Conservation (phyloP, 2,113 vertebrate species). For the Ramphastos sulfuratus region DNA sequence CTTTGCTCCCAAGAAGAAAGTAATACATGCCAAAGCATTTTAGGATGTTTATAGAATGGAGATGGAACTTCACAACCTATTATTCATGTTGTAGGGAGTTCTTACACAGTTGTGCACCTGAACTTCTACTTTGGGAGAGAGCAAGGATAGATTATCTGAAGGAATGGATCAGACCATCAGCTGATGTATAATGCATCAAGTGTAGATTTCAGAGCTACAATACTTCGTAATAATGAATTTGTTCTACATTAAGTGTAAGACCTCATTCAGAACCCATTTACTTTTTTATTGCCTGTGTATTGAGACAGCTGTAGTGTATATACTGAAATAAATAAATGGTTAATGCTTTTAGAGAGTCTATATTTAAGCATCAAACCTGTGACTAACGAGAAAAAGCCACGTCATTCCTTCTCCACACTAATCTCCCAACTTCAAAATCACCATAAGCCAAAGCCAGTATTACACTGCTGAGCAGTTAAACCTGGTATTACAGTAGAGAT, state of each 20-base stretch:
- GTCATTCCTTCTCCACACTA: neutral
- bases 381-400: neutral
- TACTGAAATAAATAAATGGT: neutral
- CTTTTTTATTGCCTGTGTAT: neutral
- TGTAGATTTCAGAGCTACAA: neutral
- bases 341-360: neutral
- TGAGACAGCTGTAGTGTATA: neutral
- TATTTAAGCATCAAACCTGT: neutral
- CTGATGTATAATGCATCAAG: neutral
- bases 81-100: neutral
- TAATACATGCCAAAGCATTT: neutral
- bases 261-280: neutral
- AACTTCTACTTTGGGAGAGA: neutral
- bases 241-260: neutral
- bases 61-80: neutral
- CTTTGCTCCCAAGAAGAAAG: neutral
- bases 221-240: neutral
- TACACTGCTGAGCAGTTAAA: neutral
- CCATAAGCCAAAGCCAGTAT: neutral
- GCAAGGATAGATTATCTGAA: neutral
- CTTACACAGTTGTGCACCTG: neutral
- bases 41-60: neutral
- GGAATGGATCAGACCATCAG: neutral
- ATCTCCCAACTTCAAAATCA: neutral
- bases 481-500: neutral